Evolutionary conservation across 2,113 vertebrate species (phyloP), one percentile per base, ranked within the genome.

Genomic region (Clarias magur): DNA sequence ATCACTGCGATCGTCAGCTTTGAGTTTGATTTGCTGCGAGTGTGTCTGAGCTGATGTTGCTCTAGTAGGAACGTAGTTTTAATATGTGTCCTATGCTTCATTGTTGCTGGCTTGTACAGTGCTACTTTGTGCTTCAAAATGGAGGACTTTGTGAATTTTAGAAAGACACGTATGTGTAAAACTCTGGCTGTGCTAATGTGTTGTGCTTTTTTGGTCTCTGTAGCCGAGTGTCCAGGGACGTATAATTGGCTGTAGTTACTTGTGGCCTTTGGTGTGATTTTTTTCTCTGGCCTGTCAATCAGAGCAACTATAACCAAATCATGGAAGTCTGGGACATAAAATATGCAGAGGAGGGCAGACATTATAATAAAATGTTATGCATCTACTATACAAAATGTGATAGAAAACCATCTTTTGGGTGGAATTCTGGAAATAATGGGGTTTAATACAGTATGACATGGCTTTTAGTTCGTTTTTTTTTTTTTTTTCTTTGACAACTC

Each of bases 21-120:
- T 15, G 1, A 19, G 10, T 62, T 25, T 81, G 30, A 62, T 23
- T 81, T 62, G 79, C 79, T 12, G 56, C 3, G 79, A 80, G 56
- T 80, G 76, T 27, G 56, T 54, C 6, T 56, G 23, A 3, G 53
- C 25, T 0, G 75, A 78, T 9, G 76, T 10, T 80, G 27, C 21
- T 30, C 42, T 19, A 56, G 21, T 34, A 48, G 30, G 42, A 81
- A 80, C 34, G 78, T 34, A 59, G 13, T 15, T 59, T 59, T 48
- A 48, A 48, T 8, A 48, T 60, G 57, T 34, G 57, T 38, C 19
- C 60, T 56, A 16, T 10, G 9, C 13, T 81, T 42, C 57, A 25
- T 59, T 34, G 54, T 80, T 11, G 78, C 53, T 59, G 56, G 78
- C 78, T 80, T 80, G 56, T 80, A 21, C 30, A 79, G 17, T 27